Evolutionary conservation across 2,888 invertebrate genomes (phyloP), one percentile per base, ranked within the genome.

Genomic region (Ashinkailepas kermadecensis): DNA sequence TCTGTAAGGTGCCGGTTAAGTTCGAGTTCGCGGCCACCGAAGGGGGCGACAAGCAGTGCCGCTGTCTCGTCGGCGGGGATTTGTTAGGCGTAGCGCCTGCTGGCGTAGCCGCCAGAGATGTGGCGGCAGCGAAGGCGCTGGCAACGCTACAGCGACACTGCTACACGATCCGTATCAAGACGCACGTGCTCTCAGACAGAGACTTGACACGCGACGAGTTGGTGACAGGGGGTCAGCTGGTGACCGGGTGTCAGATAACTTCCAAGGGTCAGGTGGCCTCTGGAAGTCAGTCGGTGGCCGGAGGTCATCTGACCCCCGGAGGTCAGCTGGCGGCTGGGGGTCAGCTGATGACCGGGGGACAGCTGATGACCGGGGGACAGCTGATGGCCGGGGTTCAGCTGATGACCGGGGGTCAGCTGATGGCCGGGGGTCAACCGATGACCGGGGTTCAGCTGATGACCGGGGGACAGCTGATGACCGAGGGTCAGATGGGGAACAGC

Each of bases 401-500:
- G 39, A 39, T 4, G 39, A 4, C 39, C 4, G 39, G 39, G 39
- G 39, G 39, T 39, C 39, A 39, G 39, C 39, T 39, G 39, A 4
- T 4, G 39, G 39, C 39, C 4, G 39, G 39, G 39, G 39, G 39
- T 39, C 39, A 39, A 4, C 39, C 4, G 39, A 4, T 4, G 39
- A 4, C 39, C 39, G 39, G 1, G 4, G 39, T 1, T 39, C 39
- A 39, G 39, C 39, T 39, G 39, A 39, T 39, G 39, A 39, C 39
- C 39, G 39, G 39, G 39, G 39, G 39, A 39, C 39, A 39, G 39
- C 39, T 4, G 39, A 39, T 39, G 39, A 39, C 39, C 3, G 21
- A 2, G 10, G 21, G 18, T 11, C 56, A 62, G 21, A 25, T 80
- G 39, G 83, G 86, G 0, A 87, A 88, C 82, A 90, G 90, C 84